Base-by-base conservation (phyloP, 2,888 invertebrate genomes). In the Aleiodes alternator region DNA sequence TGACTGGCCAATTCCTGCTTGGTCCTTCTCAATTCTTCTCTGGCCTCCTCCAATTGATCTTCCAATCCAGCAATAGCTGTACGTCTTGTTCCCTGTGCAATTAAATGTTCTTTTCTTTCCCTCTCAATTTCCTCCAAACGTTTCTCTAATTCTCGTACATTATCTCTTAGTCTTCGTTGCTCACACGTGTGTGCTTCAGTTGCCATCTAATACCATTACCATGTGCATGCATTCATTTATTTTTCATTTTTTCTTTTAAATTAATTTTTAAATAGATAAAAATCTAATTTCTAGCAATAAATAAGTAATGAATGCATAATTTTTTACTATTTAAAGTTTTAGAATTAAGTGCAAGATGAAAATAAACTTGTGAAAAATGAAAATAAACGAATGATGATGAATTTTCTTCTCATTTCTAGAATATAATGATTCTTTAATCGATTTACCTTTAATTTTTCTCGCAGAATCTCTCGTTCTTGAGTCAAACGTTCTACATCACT, bases 401-500 rank as follows among this genome's bases (percentile, higher is more conserved):
- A 43, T 8, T 23, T 23, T 34, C 34, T 34, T 34, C 3, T 34
- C 0, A 34, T 34, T 34, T 34, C 5, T 34, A 34, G 6, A 3
- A 34, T 34, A 34, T 34, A 34, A 34, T 2, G 4, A 38, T 7
- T 38, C 8, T 38, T 38, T 38, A 0, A 38, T 7, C 6, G 8
- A 43, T n/a, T 83, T 86, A 92, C 91, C 87, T 92, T 90, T 0
- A 93, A 88, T 84, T 92, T 91, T 78, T 92, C 91, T 38, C 92
- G 90, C 9, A 94, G 84, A 0, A 91, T 90, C 82, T 93, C 91
- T 53, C 92, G 90, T 86, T 94, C 94, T 81, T 92, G 91, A 78
- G 92, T 91, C n/a, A 93, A 82, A 50, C 92, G 90, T 75, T 91
- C 90, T 9, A 93, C 86, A 79, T 93, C 93, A 0, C 90, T 89